Evolutionary conservation across 1,140 invertebrate genomes (phyloP).

Genomic region (Triops longicaudatus): DNA sequence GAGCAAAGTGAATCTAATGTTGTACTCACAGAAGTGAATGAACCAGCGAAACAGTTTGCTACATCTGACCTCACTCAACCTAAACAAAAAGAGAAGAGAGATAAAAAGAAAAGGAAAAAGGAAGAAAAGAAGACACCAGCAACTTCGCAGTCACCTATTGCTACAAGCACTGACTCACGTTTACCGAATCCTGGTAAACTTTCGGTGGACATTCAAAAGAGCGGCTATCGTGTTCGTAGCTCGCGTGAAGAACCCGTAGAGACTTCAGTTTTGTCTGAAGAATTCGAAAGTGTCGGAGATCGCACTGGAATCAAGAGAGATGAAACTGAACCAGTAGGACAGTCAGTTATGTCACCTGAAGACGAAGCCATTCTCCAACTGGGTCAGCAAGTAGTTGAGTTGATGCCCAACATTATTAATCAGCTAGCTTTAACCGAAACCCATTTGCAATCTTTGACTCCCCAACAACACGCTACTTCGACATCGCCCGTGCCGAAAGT

Average conservation of each 20-base stretch:
- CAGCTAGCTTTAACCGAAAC: not conserved
- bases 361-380: conserved; percentile 13
- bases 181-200: too few relatives aligned
- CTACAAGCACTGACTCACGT: too few relatives aligned
- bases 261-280: not conserved
- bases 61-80: too few relatives aligned
- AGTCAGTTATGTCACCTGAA: not conserved
- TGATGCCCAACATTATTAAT: not conserved
- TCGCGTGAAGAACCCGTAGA: not conserved
- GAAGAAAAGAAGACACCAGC: too few relatives aligned
- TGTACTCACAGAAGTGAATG: too few relatives aligned
- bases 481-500: not conserved
- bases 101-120: too few relatives aligned
- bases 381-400: conserved; percentile 16
- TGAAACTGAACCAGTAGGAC: too few relatives aligned
- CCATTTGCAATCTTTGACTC: not conserved
- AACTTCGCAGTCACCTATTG: too few relatives aligned
- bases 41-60: too few relatives aligned
- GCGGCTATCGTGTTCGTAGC: not conserved
- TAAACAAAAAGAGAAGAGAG: too few relatives aligned
- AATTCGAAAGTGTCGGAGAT: not conserved
- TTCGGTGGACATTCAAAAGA: not conserved
- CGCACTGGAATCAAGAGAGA: too few relatives aligned
- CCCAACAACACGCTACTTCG: not conserved
- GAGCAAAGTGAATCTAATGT: too few relatives aligned